Percentiles rank a stretch among this genome's conserved stretches.
phyloP scores from a whole-genome alignment of 1,140 invertebrate species.

The Delia radicum region DNA sequence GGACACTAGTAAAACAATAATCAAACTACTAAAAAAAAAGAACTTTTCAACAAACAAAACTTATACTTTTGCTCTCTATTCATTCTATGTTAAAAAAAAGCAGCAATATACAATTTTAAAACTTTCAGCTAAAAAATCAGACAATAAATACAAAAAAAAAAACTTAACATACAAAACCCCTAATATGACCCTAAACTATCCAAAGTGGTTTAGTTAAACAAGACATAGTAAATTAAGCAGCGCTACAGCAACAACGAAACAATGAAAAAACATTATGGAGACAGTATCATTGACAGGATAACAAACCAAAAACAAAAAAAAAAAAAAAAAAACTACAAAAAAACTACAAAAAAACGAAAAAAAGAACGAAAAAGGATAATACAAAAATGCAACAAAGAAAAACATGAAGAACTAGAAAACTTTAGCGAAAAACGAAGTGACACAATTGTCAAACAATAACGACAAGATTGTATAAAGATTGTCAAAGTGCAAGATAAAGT shows the following conservation, averaged over 20 bases:
- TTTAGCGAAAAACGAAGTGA: no score
- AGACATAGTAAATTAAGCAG: background rate
- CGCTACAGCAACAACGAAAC: background rate
- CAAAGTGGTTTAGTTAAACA: background rate
- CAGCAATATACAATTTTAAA: conserved; percentile 2
- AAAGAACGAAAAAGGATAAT: background rate
- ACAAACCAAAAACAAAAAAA: background rate
- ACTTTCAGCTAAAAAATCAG: background rate
- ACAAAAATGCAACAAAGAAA: background rate
- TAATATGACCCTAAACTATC: conserved; percentile 4
- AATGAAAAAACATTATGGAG: background rate
- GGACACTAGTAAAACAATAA: background rate
- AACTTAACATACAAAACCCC: no score
- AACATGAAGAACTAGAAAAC: background rate
- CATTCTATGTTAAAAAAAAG: background rate
- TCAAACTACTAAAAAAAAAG: background rate
- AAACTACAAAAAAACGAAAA: no score
- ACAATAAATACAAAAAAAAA: background rate
- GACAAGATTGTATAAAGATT: background rate
- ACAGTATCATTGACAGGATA: background rate
- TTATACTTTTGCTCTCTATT: background rate
- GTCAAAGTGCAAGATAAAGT: background rate
- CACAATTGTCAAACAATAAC: background rate
- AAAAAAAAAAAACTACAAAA: background rate
- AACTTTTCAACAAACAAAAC: background rate